Percentiles rank a stretch among this genome's conserved stretches.
phyloP scores from a whole-genome alignment of 2,888 invertebrate genomes.

The Spialia ferax region DNA sequence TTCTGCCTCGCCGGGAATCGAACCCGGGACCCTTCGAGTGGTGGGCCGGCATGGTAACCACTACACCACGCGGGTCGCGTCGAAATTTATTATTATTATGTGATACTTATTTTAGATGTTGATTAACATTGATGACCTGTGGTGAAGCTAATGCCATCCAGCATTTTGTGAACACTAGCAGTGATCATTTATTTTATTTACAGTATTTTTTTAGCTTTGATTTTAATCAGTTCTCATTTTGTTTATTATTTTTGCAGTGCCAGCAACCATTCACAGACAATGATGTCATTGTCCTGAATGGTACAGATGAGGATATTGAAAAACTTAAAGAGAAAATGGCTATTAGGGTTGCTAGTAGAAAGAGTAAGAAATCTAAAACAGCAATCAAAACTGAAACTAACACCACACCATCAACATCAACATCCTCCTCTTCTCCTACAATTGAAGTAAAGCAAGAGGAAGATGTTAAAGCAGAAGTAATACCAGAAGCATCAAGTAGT shows the following conservation, averaged over 20 bases:
- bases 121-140: too few relatives aligned
- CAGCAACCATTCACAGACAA: conserved; percentile 91
- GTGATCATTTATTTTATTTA: too few relatives aligned
- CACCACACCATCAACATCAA: conserved; percentile 51
- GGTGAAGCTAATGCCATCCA: too few relatives aligned
- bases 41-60: too few relatives aligned
- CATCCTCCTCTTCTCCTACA: conserved; percentile 31
- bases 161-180: too few relatives aligned
- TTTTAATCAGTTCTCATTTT: too few relatives aligned
- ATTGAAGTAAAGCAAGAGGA: conserved; percentile 56
- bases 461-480: conserved; percentile 70
- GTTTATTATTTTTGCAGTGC: conserved; percentile 84
- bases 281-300: conserved; percentile 96
- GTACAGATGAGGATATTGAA: conserved; percentile 92
- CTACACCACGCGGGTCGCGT: too few relatives aligned
- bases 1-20: too few relatives aligned
- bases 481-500: conserved; percentile 73
- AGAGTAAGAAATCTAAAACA: conserved; percentile 88
- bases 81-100: too few relatives aligned
- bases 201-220: too few relatives aligned
- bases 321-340: conserved; percentile 89
- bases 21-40: too few relatives aligned
- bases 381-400: conserved; percentile 59
- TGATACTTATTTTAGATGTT: too few relatives aligned
- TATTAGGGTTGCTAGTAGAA: conserved; percentile 89